phyloP scores from a whole-genome alignment of 23 tunicate genomes.

The Ciona savignyi region DNA sequence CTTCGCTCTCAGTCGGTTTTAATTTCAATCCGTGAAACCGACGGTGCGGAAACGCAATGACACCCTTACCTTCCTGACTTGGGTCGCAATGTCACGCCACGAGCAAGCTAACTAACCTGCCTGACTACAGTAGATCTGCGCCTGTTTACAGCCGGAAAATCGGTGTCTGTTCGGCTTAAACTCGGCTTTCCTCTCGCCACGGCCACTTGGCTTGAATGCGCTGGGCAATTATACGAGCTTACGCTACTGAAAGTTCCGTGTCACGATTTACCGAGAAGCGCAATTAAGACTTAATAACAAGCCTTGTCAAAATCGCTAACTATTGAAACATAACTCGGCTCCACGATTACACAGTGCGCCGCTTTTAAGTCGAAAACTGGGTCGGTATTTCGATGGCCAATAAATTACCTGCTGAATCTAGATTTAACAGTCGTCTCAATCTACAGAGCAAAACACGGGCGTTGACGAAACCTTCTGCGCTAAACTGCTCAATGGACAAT shows the following conservation, averaged over 20 bases:
- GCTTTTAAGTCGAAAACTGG: not conserved
- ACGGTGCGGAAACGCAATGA: not conserved
- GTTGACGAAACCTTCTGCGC: not conserved
- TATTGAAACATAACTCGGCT: too few species aligned
- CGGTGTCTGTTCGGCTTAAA: not conserved
- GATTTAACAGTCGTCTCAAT: not conserved
- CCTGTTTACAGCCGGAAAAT: not conserved
- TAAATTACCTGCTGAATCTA: not conserved
- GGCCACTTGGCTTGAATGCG: not conserved
- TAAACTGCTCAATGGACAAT: not conserved
- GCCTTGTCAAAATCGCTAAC: not conserved
- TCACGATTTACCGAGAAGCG: not conserved
- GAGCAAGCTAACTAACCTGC: not conserved
- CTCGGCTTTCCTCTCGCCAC: not conserved
- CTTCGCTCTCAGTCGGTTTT: not conserved
- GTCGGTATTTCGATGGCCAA: not conserved
- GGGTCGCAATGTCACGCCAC: not conserved
- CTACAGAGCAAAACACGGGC: not conserved
- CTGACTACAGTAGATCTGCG: not conserved
- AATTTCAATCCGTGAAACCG: not conserved
- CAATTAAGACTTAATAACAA: not conserved
- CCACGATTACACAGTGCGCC: too few species aligned
- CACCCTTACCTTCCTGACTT: not conserved
- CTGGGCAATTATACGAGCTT: not conserved
- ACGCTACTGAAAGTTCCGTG: not conserved